These are phyloP conservation scores for Phymastichus coffea DNA, from an alignment of 1,140 invertebrate genomes.

Conservation along the genomic window DNA sequence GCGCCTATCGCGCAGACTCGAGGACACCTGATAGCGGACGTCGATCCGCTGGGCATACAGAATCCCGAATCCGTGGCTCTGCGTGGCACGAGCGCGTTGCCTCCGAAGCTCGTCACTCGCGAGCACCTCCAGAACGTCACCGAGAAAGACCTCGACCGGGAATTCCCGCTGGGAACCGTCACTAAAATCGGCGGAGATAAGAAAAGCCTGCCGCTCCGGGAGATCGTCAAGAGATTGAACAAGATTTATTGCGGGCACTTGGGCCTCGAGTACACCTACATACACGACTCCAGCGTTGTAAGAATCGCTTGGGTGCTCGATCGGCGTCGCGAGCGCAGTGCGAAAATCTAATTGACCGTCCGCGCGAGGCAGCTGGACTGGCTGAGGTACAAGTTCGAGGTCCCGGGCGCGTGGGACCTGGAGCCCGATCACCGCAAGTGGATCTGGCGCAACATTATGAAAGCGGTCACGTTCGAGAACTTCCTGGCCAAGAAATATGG, in stretches of 20 bases:
- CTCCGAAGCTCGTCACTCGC: constrained; percentile 42
- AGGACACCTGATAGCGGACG: constrained; percentile 77
- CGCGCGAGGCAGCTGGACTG: constrained; percentile 75
- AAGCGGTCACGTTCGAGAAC: constrained; percentile 79
- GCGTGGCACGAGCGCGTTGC: constrained; percentile 39
- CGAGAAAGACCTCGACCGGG: constrained; percentile 66
- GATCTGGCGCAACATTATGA: constrained; percentile 71
- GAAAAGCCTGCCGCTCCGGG: constrained; percentile 62
- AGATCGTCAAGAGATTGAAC: constrained; percentile 79
- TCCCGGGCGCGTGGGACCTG: constrained; percentile 68
- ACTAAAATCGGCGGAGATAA: constrained; percentile 71
- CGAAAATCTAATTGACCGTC: too few relatives aligned
- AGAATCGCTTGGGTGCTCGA: too few relatives aligned
- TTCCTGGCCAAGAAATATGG: constrained; percentile 87
- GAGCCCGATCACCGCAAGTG: constrained; percentile 69
- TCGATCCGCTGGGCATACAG: constrained; percentile 71
- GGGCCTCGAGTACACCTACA: constrained; percentile 88
- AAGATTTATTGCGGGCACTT: constrained; percentile 66
- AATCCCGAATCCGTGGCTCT: constrained; percentile 47
- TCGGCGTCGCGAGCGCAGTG: too few relatives aligned
- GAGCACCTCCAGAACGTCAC: constrained; percentile 55
- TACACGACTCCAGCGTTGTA: constrained; percentile 67
- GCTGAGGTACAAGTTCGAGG: constrained; percentile 79
- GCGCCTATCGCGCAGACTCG: too few relatives aligned
- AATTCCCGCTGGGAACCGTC: constrained; percentile 67